These are phyloP conservation scores for Venustaconcha ellipsiformis DNA, from an alignment of 1,140 invertebrate genomes.

Conservation along the genomic window DNA sequence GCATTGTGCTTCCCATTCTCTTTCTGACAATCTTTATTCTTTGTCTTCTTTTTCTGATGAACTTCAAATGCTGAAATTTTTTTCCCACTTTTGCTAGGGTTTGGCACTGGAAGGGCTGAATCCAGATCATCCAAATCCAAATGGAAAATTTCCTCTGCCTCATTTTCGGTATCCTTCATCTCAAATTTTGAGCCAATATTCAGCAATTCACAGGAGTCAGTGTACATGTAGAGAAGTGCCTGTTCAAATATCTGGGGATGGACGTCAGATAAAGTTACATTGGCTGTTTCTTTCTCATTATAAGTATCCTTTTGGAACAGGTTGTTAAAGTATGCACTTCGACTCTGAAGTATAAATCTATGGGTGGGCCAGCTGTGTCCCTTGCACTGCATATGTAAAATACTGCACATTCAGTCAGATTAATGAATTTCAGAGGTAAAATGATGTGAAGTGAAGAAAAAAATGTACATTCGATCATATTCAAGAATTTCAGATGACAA, in stretches of 20 bases:
- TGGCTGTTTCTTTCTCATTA: slow-evolving; percentile 23
- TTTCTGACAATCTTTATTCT: slow-evolving; percentile 45
- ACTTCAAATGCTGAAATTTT: slow-evolving; percentile 73
- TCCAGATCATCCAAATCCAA: slow-evolving; percentile 6
- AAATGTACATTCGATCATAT: no score
- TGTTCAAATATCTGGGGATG: slow-evolving; percentile 76
- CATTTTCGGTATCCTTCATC: slow-evolving; percentile 48
- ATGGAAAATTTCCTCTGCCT: slow-evolving; percentile 27
- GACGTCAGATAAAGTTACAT: slow-evolving; percentile 57
- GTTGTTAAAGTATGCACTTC: slow-evolving; percentile 59
- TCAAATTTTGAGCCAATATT: slow-evolving; percentile 69
- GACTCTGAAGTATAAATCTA: slow-evolving; percentile 55
- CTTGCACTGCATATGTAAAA: slow-evolving; percentile 67
- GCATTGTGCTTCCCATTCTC: slow-evolving; percentile 29
- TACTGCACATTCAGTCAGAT: no score
- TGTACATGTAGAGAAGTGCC: slow-evolving; percentile 78
- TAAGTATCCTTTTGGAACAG: slow-evolving; percentile 38
- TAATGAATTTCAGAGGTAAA: no score
- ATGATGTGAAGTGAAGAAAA: no score
- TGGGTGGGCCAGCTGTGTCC: slow-evolving; percentile 67
- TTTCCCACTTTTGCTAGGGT: slow-evolving; percentile 18
- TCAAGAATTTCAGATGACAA: no score
- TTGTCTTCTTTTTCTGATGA: slow-evolving; percentile 59
- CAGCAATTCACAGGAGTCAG: slow-evolving; percentile 75
- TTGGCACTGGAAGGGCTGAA: not conserved